Evolutionary conservation across 2,113 vertebrate species (phyloP).

Genomic region (Microtus oregoni): DNA sequence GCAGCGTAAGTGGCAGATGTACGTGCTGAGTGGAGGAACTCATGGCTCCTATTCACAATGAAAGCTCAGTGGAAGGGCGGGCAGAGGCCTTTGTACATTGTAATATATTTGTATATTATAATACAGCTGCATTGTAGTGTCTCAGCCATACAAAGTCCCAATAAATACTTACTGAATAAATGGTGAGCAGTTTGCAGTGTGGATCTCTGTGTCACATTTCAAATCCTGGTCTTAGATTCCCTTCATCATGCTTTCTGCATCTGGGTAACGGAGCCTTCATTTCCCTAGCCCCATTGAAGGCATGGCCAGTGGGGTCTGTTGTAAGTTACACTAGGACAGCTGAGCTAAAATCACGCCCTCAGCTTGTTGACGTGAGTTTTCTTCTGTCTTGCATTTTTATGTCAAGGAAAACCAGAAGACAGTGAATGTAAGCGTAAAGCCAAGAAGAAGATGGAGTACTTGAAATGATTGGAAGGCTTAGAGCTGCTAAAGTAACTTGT

Average conservation of each 20-base stretch:
- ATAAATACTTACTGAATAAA: not conserved
- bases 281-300: not conserved
- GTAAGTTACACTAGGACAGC: not conserved
- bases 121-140: not conserved
- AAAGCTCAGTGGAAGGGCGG: not conserved
- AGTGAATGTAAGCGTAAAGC: not conserved
- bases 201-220: not conserved
- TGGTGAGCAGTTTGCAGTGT: not conserved
- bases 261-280: not conserved
- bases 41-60: not conserved
- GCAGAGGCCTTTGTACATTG: not conserved
- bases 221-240: not conserved
- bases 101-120: too few species aligned
- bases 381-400: not conserved
- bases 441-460: constrained; percentile 1
- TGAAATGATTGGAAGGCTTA: constrained; percentile 32
- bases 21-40: not conserved
- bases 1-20: not conserved
- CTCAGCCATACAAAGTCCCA: not conserved
- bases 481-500: not conserved
- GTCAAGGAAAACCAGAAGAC: not conserved
- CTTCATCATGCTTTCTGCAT: not conserved
- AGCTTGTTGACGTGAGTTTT: not conserved
- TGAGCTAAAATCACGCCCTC: not conserved
- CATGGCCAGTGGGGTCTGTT: not conserved